Conservation (phyloP, 2,797 vertebrate genomes). For the Otolemur crassicaudatus region DNA sequence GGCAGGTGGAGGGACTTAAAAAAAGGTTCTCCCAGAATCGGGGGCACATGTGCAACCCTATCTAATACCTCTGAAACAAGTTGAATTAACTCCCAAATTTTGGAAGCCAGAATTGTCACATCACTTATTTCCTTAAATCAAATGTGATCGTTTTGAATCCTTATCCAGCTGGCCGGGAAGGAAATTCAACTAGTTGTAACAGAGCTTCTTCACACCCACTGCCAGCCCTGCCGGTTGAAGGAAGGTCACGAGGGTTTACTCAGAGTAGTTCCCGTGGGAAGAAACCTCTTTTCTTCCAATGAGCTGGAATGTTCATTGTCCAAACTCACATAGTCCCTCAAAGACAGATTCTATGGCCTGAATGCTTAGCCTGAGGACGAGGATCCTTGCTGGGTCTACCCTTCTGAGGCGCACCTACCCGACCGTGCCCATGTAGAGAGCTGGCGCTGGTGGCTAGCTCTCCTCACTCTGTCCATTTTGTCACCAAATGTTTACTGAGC, state of each 20-base stretch:
- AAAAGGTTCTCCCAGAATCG: neutral
- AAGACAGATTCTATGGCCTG: neutral
- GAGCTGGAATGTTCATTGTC: neutral
- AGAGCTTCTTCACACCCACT: neutral
- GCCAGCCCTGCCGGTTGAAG: neutral
- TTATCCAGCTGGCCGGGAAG: neutral
- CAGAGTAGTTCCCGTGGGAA: neutral
- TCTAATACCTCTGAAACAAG: neutral
- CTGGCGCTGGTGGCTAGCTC: neutral
- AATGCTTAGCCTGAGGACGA: neutral
- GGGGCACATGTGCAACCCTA: neutral
- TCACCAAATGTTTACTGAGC: neutral
- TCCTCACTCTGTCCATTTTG: neutral
- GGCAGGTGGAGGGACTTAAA: neutral
- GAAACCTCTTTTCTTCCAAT: neutral
- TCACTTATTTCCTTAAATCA: neutral
- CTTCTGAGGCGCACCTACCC: neutral
- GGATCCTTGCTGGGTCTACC: neutral
- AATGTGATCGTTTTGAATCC: conserved; percentile 6
- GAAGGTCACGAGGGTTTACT: neutral
- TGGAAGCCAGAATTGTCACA: neutral
- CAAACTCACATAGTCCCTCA: neutral
- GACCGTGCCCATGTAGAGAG: neutral
- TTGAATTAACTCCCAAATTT: neutral
- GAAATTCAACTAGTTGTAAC: neutral